These are phyloP conservation scores for Phortica variegata DNA, from an alignment of 1,140 invertebrate species.

Conservation along the genomic window DNA sequence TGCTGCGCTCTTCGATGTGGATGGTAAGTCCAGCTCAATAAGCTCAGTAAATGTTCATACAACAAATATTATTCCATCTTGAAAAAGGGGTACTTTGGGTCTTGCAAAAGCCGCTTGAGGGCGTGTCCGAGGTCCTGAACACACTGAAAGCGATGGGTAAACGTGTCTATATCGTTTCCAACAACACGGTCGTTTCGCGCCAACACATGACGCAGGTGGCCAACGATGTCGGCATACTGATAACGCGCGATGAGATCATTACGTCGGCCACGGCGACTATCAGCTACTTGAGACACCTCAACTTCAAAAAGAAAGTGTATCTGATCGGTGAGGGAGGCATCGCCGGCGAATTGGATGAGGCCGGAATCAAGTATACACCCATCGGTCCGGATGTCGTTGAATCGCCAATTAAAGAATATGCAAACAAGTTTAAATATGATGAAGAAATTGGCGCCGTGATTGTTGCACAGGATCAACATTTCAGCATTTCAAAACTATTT, in stretches of 20 bases:
- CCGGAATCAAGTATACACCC: conserved; percentile 3
- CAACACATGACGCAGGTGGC: conserved; percentile 17
- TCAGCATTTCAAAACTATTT: conserved; percentile 22
- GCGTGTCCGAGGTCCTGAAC: conserved; percentile 26
- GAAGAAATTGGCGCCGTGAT: conserved; percentile 30
- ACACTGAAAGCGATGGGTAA: conserved; percentile 4
- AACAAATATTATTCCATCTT: no score
- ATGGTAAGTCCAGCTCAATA: no score
- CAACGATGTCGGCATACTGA: conserved; percentile 2
- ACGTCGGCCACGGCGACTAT: conserved; percentile 15
- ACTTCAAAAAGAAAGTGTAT: conserved; percentile 26
- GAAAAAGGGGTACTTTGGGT: conserved; percentile 25
- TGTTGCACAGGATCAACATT: conserved; percentile 27
- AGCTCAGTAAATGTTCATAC: no score
- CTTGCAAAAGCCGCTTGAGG: conserved; percentile 10
- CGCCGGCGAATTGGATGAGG: conserved; percentile 10
- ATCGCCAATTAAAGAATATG: conserved; percentile 10
- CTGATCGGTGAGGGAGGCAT: conserved; percentile 28
- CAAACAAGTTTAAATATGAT: conserved; percentile 17
- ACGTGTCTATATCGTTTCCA: conserved; percentile 17
- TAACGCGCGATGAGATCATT: conserved; percentile 1
- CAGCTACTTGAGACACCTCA: conserved; percentile 17
- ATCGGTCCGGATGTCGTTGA: neutral
- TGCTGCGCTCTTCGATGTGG: conserved; percentile 31
- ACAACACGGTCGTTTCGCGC: conserved; percentile 10